Evolutionary conservation across 2,797 vertebrate genomes (phyloP).

Genomic region (Bovichtus diacanthus): DNA sequence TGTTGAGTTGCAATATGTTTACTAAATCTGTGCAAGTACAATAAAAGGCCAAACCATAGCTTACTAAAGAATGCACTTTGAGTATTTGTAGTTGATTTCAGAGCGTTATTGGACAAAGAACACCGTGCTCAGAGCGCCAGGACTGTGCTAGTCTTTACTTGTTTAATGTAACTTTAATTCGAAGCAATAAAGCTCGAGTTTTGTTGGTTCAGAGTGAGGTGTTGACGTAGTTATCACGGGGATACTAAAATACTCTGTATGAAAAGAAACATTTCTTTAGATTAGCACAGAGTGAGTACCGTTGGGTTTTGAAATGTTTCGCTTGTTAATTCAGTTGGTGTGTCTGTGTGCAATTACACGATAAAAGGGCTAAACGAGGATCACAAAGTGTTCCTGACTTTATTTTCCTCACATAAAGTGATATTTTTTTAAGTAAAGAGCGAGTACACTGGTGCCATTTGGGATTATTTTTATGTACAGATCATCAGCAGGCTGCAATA

Average conservation of each 20-base stretch:
- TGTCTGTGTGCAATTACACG: conserved; percentile 45
- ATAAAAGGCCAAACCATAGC: conserved; percentile 39
- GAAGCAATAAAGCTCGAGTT: conserved; percentile 58
- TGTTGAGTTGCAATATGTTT: conserved; percentile 25
- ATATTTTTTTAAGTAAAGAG: conserved; percentile 55
- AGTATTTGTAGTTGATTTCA: conserved; percentile 47
- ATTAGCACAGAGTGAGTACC: conserved; percentile 5
- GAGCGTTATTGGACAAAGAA: conserved; percentile 21
- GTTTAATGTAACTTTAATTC: conserved; percentile 41
- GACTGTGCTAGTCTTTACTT: conserved; percentile 35
- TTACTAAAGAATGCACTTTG: conserved; percentile 50
- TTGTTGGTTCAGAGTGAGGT: conserved; percentile 20
- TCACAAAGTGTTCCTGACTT: conserved; percentile 67
- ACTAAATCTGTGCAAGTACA: conserved; percentile 35
- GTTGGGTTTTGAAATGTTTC: conserved; percentile 37
- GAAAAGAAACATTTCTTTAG: conserved; percentile 36
- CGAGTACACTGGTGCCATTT: conserved; percentile 45
- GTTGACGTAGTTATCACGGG: conserved; percentile 3
- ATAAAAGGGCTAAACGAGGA: conserved; percentile 68
- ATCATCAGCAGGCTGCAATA: conserved; percentile 33
- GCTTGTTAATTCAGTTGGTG: conserved; percentile 46
- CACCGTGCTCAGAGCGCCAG: conserved; percentile 14
- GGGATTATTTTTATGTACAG: conserved; percentile 52
- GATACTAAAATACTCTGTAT: conserved; percentile 2
- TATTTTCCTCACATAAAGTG: conserved; percentile 54